phyloP scores from a whole-genome alignment of 2,888 invertebrate species.

The Psylliodes chrysocephalus region DNA sequence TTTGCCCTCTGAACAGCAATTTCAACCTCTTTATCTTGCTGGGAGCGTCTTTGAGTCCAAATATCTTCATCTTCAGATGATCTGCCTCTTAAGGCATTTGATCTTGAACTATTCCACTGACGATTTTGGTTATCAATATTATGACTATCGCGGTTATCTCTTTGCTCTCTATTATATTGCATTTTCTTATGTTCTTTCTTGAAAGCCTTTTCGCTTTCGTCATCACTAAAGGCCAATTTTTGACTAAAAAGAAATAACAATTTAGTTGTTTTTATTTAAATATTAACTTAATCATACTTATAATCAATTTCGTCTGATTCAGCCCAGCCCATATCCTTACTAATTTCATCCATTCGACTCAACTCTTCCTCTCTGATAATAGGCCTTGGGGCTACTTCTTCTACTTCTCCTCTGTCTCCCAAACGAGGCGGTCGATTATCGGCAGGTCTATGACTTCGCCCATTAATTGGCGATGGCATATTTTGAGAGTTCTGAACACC shows the following conservation, averaged over 20 bases:
- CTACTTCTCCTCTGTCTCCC: constrained; percentile 58
- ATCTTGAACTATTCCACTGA: constrained; percentile 50
- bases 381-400: constrained; percentile 75
- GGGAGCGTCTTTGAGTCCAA: constrained; percentile 47
- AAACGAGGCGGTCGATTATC: constrained; percentile 60
- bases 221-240: constrained; percentile 94
- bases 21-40: constrained; percentile 73
- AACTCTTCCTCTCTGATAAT: constrained; percentile 95
- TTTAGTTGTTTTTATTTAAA: constrained; percentile 5
- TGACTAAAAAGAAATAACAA: constrained; percentile 68
- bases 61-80: constrained; percentile 55
- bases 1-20: constrained; percentile 85
- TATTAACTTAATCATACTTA: constrained; percentile 67
- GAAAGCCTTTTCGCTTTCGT: constrained; percentile 70
- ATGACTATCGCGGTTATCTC: constrained; percentile 42
- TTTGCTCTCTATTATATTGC: constrained; percentile 47
- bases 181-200: constrained; percentile 40
- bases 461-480: constrained; percentile 57
- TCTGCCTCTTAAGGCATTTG: constrained; percentile 59
- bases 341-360: constrained; percentile 90
- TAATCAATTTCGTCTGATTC: constrained; percentile 94
- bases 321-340: constrained; percentile 91
- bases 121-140: constrained; percentile 29
- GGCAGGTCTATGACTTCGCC: constrained; percentile 50
- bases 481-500: constrained; percentile 40